These are phyloP conservation scores for Caradrina kadenii DNA, from an alignment of 2,888 invertebrate species.

Conservation along the genomic window DNA sequence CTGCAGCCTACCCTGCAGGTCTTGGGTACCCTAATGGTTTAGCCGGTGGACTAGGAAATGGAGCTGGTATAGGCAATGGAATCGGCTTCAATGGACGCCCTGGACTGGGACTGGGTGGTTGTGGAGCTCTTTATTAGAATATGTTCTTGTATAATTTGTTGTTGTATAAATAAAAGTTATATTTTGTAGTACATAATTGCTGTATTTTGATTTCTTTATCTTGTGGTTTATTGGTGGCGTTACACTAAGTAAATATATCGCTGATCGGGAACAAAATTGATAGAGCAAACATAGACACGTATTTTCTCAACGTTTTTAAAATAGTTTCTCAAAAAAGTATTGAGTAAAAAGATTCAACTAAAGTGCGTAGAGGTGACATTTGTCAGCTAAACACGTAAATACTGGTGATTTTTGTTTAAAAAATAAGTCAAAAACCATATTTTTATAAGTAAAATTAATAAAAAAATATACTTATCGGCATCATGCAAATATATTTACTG, in stretches of 20 bases:
- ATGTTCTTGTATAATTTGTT: constrained; percentile 26
- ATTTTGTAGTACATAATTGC: constrained; percentile 9
- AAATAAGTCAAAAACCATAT: too few species aligned
- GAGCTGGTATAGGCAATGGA: constrained; percentile 32
- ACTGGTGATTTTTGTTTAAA: too few species aligned
- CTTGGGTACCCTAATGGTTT: constrained; percentile 24
- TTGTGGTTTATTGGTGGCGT: neutral
- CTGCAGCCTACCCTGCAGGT: constrained; percentile 20
- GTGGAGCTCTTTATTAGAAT: constrained; percentile 36
- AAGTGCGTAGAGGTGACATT: too few species aligned
- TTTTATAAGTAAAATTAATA: too few species aligned
- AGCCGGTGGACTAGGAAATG: constrained; percentile 27
- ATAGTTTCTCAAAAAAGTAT: too few species aligned
- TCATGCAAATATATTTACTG: too few species aligned
- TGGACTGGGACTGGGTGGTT: constrained; percentile 38
- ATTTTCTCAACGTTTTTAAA: too few species aligned
- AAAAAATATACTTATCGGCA: too few species aligned
- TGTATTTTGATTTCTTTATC: constrained; percentile 23
- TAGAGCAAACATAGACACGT: too few species aligned
- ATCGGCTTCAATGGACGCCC: constrained; percentile 33
- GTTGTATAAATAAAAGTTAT: constrained; percentile 39
- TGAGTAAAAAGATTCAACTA: too few species aligned
- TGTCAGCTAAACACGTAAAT: neutral
- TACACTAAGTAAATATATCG: neutral
- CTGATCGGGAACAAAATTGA: too few species aligned